A percentile compares a stretch with the other conserved stretches of the same genome.
Conservation (phyloP, 2,113 vertebrate genomes). For the Camelus dromedarius region DNA sequence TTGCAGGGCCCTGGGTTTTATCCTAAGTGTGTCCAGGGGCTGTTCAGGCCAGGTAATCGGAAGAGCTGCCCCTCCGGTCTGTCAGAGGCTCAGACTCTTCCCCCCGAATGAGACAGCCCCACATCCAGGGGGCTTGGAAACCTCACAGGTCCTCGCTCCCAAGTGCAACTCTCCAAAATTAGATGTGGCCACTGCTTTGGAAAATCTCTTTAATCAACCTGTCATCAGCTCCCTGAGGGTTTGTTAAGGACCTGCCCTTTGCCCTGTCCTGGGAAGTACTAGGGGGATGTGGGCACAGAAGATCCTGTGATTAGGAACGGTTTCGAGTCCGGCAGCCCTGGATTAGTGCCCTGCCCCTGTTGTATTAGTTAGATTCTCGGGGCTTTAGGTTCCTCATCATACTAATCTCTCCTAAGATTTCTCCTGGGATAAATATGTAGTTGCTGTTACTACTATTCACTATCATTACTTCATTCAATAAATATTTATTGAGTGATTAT, state of each 20-base stretch:
- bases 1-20: not conserved
- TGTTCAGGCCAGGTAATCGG: not conserved
- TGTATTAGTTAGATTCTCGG: not conserved
- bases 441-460: not conserved
- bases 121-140: not conserved
- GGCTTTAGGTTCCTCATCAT: conserved; percentile 30
- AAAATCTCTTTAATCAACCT: conserved; percentile 82
- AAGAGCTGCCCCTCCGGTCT: not conserved
- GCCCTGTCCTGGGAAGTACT: conserved; percentile 35
- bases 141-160: conserved; percentile 14
- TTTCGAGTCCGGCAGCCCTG: not conserved
- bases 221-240: conserved; percentile 67
- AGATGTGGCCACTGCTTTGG: conserved; percentile 73
- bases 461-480: not conserved
- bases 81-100: not conserved
- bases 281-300: conserved; percentile 12
- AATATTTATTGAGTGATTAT: not conserved
- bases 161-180: conserved; percentile 76
- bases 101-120: not conserved
- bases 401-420: not conserved
- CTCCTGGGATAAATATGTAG: not conserved
- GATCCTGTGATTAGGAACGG: conserved; percentile 10
- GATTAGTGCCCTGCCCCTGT: not conserved
- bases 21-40: not conserved
- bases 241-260: conserved; percentile 76